These are phyloP conservation scores for Palythoa grandiflora DNA, from an alignment of 92 coral and sea anemone genomes.

Conservation along the genomic window DNA sequence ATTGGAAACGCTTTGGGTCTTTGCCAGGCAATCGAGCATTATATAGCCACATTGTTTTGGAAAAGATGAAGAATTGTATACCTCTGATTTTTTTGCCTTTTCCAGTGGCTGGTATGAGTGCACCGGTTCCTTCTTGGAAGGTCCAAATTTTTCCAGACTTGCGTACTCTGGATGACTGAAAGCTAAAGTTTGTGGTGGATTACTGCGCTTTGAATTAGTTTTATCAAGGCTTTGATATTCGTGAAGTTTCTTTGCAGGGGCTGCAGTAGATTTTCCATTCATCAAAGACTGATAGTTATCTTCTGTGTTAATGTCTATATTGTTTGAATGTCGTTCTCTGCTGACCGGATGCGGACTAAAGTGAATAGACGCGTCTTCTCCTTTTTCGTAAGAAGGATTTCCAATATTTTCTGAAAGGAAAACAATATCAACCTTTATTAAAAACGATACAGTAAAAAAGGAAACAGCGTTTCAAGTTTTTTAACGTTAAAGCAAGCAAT, in stretches of 20 bases:
- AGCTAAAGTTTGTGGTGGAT: background rate
- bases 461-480: no score
- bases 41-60: no score
- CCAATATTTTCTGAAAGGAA: background rate
- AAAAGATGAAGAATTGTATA: background rate
- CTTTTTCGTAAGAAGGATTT: conserved; percentile 8
- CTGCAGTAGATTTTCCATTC: background rate
- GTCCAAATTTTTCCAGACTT: background rate
- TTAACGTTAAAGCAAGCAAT: no score
- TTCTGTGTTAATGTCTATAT: background rate
- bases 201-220: background rate
- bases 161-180: background rate
- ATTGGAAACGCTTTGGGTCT: no score
- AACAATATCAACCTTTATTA: background rate
- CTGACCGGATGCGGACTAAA: background rate
- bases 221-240: background rate
- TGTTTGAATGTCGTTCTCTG: background rate
- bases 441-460: no score
- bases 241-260: background rate
- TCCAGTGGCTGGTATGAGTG: background rate
- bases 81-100: background rate
- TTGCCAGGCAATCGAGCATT: no score
- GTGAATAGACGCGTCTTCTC: conserved; percentile 1
- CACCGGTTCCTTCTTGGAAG: conserved; percentile 7
- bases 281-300: conserved; percentile 1